A percentile compares a stretch with the other conserved stretches of the same genome.
Evolutionary conservation across 2,113 vertebrate genomes (phyloP).

Genomic region (Salminus brasiliensis): DNA sequence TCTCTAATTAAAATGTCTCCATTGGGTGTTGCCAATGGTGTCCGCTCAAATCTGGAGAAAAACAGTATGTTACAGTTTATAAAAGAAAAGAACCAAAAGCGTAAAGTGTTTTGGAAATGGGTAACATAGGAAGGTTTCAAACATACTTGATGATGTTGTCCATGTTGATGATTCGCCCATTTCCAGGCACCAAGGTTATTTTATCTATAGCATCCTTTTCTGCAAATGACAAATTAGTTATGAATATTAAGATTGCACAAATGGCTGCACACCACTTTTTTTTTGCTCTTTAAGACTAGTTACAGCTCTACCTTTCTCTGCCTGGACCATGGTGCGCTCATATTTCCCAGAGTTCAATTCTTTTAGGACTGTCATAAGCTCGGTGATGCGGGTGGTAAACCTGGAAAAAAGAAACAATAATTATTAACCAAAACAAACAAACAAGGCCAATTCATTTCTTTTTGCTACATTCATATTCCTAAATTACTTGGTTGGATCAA

Average conservation of each 20-base stretch:
- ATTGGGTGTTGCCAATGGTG: slow-evolving; percentile 93
- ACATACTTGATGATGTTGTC: slow-evolving; percentile 96
- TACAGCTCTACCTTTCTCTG: slow-evolving; percentile 83
- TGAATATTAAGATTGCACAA: neutral
- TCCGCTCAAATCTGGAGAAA: slow-evolving; percentile 89
- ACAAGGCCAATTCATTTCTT: neutral
- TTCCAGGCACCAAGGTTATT: slow-evolving; percentile 82
- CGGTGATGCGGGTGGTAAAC: slow-evolving; percentile 94
- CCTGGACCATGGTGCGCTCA: slow-evolving; percentile 92
- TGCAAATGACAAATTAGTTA: slow-evolving; percentile 59
- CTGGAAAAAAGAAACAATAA: slow-evolving; percentile 63
- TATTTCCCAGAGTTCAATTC: slow-evolving; percentile 94
- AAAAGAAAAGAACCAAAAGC: neutral
- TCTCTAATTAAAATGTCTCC: slow-evolving; percentile 94
- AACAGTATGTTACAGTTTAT: neutral
- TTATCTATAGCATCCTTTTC: slow-evolving; percentile 69
- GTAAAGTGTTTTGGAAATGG: neutral
- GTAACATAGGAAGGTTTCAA: neutral
- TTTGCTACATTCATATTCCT: too few species aligned
- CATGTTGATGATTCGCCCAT: slow-evolving; percentile 85
- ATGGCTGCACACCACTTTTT: neutral
- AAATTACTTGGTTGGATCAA: too few species aligned
- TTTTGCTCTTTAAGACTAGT: neutral
- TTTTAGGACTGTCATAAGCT: slow-evolving; percentile 93
- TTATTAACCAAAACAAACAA: too few species aligned